Base-by-base conservation (phyloP, 2,113 vertebrate species). In the Thryonomys swinderianus region DNA sequence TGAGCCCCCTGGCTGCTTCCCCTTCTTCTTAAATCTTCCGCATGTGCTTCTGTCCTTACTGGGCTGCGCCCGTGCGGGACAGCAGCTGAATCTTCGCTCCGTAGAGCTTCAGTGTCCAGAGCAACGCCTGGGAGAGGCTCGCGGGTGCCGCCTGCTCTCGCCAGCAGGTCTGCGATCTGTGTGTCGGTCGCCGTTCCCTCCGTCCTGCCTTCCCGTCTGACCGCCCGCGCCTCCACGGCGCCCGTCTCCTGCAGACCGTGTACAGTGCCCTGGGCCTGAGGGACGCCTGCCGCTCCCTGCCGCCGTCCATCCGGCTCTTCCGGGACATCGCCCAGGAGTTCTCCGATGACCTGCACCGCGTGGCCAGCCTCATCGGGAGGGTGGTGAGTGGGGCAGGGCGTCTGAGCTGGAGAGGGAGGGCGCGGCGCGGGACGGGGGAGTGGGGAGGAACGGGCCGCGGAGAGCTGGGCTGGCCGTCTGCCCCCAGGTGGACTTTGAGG, bases 251-350 rank as follows among this genome's bases (percentile, higher is more conserved):
- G 12, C 64, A 98, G 99, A 99, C 99, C 0, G 99, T 98, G 2
- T 99, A 98, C 94, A 99, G 98, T 91, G 99, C 99, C 3, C 97
- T 99, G 91, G 99, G 99, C 97, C 99, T 99, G 86, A 98, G 99
- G 97, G 99, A 99, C 91, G 99, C 98, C 0, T 99, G 99, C 82
- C 99, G 99, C 85, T 98, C 98, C 64, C 98, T 99, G 61, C 99
- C 99, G 74, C 98, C 96, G 78, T 98, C 97, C 78, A 98, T 99
- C 96, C 98, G 99, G 95, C 99, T 99, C 64, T 99, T 99, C 81
- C 98, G 91, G 57, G 98, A 99, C 87, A 99, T 99, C 97, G 98
- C 99, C 9, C 98, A 96, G 34, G 98, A 98, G 40, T 99, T 99
- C 96, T 99, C 99, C 11, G 99, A 99, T 51, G 99, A 99, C 89